phyloP scores from a whole-genome alignment of 2,888 invertebrate species.

The Gnatocerus cornutus region DNA sequence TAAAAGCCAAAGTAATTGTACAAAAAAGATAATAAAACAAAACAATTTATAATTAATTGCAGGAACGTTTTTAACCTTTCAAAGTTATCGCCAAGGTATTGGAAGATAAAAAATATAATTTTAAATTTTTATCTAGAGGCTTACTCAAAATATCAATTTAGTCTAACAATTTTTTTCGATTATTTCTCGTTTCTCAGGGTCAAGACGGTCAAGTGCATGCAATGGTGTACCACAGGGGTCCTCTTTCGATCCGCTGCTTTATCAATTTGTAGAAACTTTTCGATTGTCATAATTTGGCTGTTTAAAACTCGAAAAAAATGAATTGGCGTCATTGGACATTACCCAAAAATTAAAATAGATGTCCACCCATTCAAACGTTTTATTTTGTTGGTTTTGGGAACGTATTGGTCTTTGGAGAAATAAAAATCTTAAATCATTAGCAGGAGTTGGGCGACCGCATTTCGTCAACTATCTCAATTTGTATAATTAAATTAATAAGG shows the following conservation, averaged over 20 bases:
- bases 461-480: background rate
- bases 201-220: background rate
- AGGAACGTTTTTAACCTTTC: background rate
- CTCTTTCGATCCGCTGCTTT: background rate
- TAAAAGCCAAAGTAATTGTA: too few species aligned
- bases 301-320: background rate
- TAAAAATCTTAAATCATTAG: too few species aligned
- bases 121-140: background rate
- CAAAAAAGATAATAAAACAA: too few species aligned
- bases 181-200: background rate
- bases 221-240: background rate
- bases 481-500: slow-evolving; percentile 1
- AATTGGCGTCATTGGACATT: background rate
- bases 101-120: background rate
- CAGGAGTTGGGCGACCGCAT: background rate
- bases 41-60: too few species aligned
- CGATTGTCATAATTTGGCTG: background rate
- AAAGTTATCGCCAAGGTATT: background rate
- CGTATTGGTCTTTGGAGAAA: background rate
- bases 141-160: background rate
- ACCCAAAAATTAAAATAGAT: background rate
- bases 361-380: background rate
- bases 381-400: background rate
- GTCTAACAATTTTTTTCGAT: background rate
- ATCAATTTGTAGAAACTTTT: background rate